A percentile compares a stretch with the other conserved stretches of the same genome.
These are phyloP conservation scores for Oscheius myriophilus DNA, from an alignment of 2,888 invertebrate genomes.

Conservation along the genomic window DNA sequence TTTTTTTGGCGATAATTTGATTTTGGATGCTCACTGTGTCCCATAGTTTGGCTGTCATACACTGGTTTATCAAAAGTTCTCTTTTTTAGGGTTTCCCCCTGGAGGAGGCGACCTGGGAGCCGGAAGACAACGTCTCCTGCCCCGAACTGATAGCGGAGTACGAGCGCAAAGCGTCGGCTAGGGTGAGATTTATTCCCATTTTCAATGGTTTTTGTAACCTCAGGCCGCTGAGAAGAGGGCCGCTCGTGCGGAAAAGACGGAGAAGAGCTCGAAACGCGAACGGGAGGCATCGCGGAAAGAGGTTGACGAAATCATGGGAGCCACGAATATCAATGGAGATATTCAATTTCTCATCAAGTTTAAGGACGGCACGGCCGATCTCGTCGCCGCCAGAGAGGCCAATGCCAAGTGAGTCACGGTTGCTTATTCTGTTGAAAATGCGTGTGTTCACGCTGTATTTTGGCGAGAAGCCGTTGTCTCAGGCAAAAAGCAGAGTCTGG, in stretches of 20 bases:
- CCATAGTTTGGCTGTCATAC: no score
- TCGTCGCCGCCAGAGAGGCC: conserved; percentile 21
- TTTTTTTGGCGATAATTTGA: no score
- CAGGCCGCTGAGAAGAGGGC: not conserved
- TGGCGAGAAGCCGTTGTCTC: no score
- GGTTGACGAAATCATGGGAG: conserved; percentile 9
- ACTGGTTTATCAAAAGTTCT: no score
- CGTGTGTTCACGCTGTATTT: not conserved
- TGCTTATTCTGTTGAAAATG: not conserved
- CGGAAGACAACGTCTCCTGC: conserved; percentile 42
- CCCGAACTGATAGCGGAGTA: conserved; percentile 35
- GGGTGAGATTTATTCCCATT: not conserved
- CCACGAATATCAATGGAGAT: conserved; percentile 1
- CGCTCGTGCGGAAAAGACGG: not conserved
- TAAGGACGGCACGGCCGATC: conserved; percentile 15
- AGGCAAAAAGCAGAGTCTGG: no score
- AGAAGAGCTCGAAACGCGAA: not conserved
- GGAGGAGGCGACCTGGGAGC: conserved; percentile 48
- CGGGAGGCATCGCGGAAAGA: not conserved
- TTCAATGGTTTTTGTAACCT: no score
- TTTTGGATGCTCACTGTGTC: no score
- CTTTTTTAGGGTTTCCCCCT: conserved; percentile 36
- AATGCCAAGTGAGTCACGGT: conserved; percentile 20
- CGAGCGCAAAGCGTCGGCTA: conserved; percentile 16
- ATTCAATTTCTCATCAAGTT: conserved; percentile 19